These are phyloP conservation scores for Liparis tanakae DNA, from an alignment of 2,797 vertebrate genomes.

Conservation along the genomic window DNA sequence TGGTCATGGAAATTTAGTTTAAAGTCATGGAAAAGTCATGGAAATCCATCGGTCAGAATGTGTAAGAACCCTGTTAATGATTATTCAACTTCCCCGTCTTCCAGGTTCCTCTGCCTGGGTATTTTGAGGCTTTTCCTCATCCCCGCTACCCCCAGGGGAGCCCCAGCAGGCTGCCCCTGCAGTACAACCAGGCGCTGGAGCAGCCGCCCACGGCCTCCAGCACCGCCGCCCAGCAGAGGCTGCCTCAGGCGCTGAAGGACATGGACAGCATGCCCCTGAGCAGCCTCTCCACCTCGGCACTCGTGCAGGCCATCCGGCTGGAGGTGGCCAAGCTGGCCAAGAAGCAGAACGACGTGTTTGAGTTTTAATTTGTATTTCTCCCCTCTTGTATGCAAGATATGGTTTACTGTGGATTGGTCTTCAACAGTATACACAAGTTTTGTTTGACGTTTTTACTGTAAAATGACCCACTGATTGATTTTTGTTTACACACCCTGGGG, in stretches of 20 bases:
- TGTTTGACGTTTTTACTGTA: conserved; percentile 80
- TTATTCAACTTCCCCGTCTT: conserved; percentile 39
- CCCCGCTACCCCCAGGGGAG: conserved; percentile 93
- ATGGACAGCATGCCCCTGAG: conserved; percentile 88
- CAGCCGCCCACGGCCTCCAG: conserved; percentile 79
- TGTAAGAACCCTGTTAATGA: no score
- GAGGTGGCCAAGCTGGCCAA: conserved; percentile 98
- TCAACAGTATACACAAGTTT: conserved; percentile 45
- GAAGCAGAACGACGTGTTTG: conserved; percentile 97
- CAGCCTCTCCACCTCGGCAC: conserved; percentile 95
- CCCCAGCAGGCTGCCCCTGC: conserved; percentile 87
- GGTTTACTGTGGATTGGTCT: conserved; percentile 34
- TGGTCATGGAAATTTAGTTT: no score
- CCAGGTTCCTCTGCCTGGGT: conserved; percentile 95
- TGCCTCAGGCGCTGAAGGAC: conserved; percentile 82
- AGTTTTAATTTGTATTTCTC: conserved; percentile 84
- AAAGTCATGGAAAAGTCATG: no score
- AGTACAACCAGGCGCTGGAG: conserved; percentile 90
- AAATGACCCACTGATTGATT: conserved; percentile 54
- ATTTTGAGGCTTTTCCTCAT: conserved; percentile 95
- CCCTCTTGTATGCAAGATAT: conserved; percentile 41
- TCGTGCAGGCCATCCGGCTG: conserved; percentile 96
- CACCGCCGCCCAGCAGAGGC: conserved; percentile 89
- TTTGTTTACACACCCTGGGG: conserved; percentile 53
- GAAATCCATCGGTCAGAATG: no score